A percentile compares a stretch with the other conserved stretches of the same genome.
Conservation (phyloP, 2,888 invertebrate species). For the Zygogramma bicolorata region DNA sequence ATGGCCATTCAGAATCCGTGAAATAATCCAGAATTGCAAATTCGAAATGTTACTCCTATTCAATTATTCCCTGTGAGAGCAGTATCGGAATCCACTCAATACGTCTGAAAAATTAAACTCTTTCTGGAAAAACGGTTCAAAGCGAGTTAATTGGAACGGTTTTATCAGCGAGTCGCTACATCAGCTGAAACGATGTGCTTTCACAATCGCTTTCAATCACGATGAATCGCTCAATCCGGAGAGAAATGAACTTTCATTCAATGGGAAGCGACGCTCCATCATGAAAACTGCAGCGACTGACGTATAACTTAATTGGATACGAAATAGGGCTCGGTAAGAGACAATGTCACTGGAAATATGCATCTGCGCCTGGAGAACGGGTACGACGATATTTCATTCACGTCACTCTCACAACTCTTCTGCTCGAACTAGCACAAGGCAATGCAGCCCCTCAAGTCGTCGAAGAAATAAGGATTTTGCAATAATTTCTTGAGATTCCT, state of each 20-base stretch:
- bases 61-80: background rate
- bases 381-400: too few species aligned
- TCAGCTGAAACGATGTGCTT: background rate
- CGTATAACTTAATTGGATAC: background rate
- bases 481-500: too few species aligned
- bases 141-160: background rate
- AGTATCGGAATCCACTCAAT: too few species aligned
- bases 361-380: background rate
- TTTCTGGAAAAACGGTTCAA: background rate
- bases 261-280: background rate
- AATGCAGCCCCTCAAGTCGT: too few species aligned
- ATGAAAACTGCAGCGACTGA: background rate
- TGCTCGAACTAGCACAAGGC: background rate
- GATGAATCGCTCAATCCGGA: background rate
- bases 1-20: too few species aligned
- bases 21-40: too few species aligned
- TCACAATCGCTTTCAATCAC: background rate
- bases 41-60: too few species aligned
- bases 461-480: too few species aligned
- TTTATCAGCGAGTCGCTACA: background rate
- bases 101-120: background rate
- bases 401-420: background rate
- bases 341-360: background rate
- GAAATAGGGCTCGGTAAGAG: background rate
- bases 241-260: background rate